These are phyloP conservation scores for Furnarius figulus DNA, from an alignment of 2,113 vertebrate species.

Conservation along the genomic window DNA sequence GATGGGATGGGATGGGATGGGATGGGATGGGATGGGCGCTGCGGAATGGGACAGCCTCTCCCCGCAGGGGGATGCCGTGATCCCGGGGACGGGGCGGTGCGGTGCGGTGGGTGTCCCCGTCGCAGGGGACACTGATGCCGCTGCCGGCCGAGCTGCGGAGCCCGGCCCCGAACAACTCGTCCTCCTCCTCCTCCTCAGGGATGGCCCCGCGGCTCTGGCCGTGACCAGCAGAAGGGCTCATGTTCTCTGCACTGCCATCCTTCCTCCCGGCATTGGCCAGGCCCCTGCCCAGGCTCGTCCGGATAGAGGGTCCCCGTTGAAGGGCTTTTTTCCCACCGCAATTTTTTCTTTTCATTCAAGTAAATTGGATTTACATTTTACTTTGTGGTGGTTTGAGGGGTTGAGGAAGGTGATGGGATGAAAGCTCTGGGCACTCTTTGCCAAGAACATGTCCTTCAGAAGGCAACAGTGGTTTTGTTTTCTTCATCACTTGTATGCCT, in stretches of 20 bases:
- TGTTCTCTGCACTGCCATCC: background rate
- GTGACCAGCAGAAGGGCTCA: background rate
- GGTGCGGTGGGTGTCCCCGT: background rate
- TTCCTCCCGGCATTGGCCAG: background rate
- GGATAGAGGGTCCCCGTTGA: background rate
- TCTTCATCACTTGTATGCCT: background rate
- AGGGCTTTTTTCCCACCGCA: fast-evolving
- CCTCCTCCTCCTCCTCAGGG: background rate
- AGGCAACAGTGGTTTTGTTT: background rate
- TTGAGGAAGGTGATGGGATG: background rate
- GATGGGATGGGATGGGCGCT: background rate
- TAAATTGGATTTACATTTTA: background rate
- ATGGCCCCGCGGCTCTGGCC: background rate
- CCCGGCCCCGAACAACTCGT: background rate
- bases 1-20: no score
- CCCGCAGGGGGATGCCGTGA: background rate
- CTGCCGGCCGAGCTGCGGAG: background rate
- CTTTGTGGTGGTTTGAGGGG: background rate
- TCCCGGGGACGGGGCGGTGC: background rate
- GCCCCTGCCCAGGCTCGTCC: background rate
- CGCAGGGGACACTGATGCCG: background rate
- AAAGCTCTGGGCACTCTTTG: background rate
- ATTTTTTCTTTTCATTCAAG: background rate
- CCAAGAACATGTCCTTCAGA: background rate
- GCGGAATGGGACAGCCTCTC: background rate